Conservation (phyloP, 2,888 invertebrate species). For the Andrena dorsata region DNA sequence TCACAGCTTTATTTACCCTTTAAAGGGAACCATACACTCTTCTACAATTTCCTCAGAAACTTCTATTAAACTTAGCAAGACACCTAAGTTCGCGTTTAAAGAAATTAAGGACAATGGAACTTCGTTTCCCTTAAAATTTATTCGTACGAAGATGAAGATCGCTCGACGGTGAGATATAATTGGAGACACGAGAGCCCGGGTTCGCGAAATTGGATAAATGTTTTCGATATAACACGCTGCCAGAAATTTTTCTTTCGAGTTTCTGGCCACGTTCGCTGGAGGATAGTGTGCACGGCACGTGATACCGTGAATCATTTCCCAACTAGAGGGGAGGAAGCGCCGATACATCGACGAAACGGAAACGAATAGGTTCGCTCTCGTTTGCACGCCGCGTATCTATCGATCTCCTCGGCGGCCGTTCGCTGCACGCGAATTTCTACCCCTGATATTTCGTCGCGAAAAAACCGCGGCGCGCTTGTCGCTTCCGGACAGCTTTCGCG, state of each 20-base stretch:
- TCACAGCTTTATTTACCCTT: too few relatives aligned
- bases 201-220: neutral
- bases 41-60: too few relatives aligned
- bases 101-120: too few relatives aligned
- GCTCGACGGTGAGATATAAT: neutral
- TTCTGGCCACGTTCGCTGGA: neutral
- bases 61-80: too few relatives aligned
- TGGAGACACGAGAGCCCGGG: neutral
- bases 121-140: too few relatives aligned
- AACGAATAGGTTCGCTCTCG: constrained; percentile 1
- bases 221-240: neutral
- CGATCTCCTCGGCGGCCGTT: neutral
- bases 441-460: neutral
- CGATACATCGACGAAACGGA: constrained; percentile 6
- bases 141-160: neutral
- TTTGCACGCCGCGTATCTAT: neutral
- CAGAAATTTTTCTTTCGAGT: neutral
- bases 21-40: too few relatives aligned
- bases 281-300: neutral
- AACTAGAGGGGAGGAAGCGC: neutral
- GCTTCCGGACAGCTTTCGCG: neutral
- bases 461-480: neutral
- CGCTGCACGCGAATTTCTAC: neutral
- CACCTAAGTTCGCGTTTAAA: too few relatives aligned
- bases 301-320: neutral